Base-by-base conservation (phyloP, 2,113 vertebrate species). In the Ondatra zibethicus region DNA sequence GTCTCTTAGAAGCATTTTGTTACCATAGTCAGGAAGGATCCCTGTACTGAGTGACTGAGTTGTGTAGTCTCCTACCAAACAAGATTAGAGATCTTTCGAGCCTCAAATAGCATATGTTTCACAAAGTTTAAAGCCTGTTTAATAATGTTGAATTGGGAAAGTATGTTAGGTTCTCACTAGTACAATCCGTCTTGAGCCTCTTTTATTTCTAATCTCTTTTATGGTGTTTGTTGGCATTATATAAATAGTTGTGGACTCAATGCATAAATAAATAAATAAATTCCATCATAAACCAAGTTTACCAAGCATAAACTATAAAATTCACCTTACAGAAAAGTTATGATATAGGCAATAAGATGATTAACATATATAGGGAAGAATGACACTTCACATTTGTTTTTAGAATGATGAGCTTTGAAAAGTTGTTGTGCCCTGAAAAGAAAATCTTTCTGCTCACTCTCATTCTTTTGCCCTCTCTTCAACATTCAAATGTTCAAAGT, bases 391-490 rank as follows among this genome's bases (percentile, higher is more conserved):
- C 11, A 92, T 14, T 96, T 92, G 42, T 87, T 89, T 90, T 92
- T 78, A 93, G 33, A 90, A 88, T 92, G 58, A 45, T 72, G 82
- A 89, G 5, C 3, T 47, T 85, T 96, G 85, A 19, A 63, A 91
- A 65, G 17, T 58, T 88, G 1, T 85, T 82, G 14, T 16, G 33
- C 16, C 5, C 21, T 91, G n/a, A 63, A 86, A 92, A 85, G 33
- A 21, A 70, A 84, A 75, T 25, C 2, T 63, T 19, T 11, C 87
- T 8, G 68, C 4, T 94, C 2, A 70, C 88, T 21, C 82, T 68
- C 7, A 10, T 84, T 2, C 5, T 27, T 36, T 61, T 39, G 52
- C 52, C 27, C 23, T 7, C 21, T 39, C 31, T n/a, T 39, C 31
- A 33, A 33, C 12, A 17, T 19, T 78, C 50, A 91, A 19, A 23